Base-by-base conservation (phyloP, 2,888 invertebrate genomes). In the Zygaena filipendulae region DNA sequence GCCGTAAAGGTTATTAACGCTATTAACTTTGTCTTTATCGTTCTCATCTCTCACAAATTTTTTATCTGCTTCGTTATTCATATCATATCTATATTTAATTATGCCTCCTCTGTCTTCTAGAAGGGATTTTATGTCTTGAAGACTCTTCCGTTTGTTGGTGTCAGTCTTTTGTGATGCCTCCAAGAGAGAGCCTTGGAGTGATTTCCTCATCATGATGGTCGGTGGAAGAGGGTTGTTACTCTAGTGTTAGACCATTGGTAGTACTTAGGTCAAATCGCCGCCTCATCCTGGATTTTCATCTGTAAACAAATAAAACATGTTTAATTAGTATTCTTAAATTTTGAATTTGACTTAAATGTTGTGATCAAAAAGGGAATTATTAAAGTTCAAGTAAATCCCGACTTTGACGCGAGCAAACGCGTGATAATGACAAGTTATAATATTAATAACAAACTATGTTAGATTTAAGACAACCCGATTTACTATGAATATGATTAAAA, bases 41-140 rank as follows among this genome's bases (percentile, higher is more conserved):
- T 39, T 41, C 23, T 40, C 41, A 30, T 35, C 45, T 38, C 33
- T 39, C n/a, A n/a, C n/a, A n/a, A n/a, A n/a, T n/a, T n/a, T n/a
- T n/a, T n/a, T n/a, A n/a, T n/a, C n/a, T n/a, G n/a, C n/a, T n/a
- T n/a, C n/a, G n/a, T n/a, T n/a, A n/a, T n/a, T n/a, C n/a, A n/a
- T 7, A 16, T 35, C 29, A 23, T 36, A 35, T 32, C 33, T 43
- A 37, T 44, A 36, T 31, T 42, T 38, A 30, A 45, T 51, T 32
- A 52, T 54, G 30, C 58, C 61, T 38, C 77, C 79, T 79, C 79
- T 74, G 39, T 79, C 79, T 57, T 77, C 75, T 47, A 77, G 41
- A 36, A 74, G 55, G 6, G 63, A 60, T 70, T 69, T 79, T 36
- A 74, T 68, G 49, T 77, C 68, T 55, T 64, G 58, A 29, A 74